Base-by-base conservation (phyloP, 2,797 vertebrate genomes). In the Eremophila alpestris region DNA sequence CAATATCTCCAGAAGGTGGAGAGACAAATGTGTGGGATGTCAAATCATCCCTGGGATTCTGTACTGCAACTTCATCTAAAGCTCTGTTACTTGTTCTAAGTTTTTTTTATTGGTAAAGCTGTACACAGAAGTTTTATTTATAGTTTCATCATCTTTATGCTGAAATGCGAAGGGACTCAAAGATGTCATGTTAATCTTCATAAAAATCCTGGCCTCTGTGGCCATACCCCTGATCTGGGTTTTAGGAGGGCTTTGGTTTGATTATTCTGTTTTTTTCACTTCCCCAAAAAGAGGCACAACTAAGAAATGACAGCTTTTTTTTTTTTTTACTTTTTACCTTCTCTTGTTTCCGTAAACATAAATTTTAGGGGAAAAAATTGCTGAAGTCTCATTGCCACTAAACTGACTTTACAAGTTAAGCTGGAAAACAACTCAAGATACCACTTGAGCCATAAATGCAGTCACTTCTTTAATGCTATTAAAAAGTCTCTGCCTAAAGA, bases 381-480 rank as follows among this genome's bases (percentile, higher is more conserved):
- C 41, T 83, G 29, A 79, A 76, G 23, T 88, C 64, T 65, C 27
- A 19, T 76, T 93, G 65, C 65, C 26, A 36, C 48, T 90, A 38
- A 82, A 58, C 38, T 79, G 79, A 51, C 70, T 93, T 94, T 36
- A 83, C 65, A 91, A 81, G 73, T 89, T 76, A 76, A 80, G 34
- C 67, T 91, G 87, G 69, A 34, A 86, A 69, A 77, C 29, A 89
- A 32, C 63, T 96, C 62, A 45, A 75, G 87, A 46, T 70, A 74
- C 63, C 60, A 64, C 83, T 95, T 70, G 78, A 90, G 56, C 75
- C 32, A 77, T 87, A 90, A 94, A 84, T 71, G 71, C 71, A 83
- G 70, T 93, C 73, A 41, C 74, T 95, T 22, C 36, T 95, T 83
- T 82, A 89, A 88, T 81, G 73, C 87, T 92, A 26, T 92, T 93